A percentile compares a stretch with the other conserved stretches of the same genome.
phyloP scores from a whole-genome alignment of 2,888 invertebrate species.

The Rugalucina vietnamica region DNA sequence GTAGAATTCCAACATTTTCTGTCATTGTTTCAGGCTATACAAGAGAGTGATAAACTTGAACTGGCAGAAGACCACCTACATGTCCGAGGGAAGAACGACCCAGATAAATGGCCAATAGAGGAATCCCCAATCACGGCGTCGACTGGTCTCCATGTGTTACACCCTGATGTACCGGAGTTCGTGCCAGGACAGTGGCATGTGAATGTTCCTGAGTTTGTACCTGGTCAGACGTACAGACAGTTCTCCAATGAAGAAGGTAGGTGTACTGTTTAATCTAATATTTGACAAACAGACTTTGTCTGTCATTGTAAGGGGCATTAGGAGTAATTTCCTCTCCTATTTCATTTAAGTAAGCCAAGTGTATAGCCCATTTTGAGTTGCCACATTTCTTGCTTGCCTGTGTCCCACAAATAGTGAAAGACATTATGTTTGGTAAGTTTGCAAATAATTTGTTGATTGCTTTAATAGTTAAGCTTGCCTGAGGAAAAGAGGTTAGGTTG shows the following conservation, averaged over 20 bases:
- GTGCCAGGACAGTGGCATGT: constrained; percentile 86
- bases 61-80: constrained; percentile 88
- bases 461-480: no score
- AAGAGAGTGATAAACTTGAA: constrained; percentile 94
- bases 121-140: constrained; percentile 56
- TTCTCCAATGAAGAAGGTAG: background rate
- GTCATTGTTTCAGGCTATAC: constrained; percentile 86
- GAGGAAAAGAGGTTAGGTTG: no score
- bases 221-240: constrained; percentile 84
- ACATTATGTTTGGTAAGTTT: no score
- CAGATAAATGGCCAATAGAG: constrained; percentile 92
- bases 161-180: constrained; percentile 95
- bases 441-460: no score
- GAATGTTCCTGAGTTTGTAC: constrained; percentile 94
- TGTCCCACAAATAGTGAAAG: no score
- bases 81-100: constrained; percentile 91
- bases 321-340: no score
- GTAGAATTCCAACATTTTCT: no score
- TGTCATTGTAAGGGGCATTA: no score
- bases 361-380: no score
- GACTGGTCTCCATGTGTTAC: constrained; percentile 85
- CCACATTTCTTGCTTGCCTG: no score
- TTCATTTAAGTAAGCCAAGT: no score
- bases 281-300: no score
- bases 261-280: background rate